phyloP scores from a whole-genome alignment of 2,888 invertebrate genomes.

The Calameuta filiformis region DNA sequence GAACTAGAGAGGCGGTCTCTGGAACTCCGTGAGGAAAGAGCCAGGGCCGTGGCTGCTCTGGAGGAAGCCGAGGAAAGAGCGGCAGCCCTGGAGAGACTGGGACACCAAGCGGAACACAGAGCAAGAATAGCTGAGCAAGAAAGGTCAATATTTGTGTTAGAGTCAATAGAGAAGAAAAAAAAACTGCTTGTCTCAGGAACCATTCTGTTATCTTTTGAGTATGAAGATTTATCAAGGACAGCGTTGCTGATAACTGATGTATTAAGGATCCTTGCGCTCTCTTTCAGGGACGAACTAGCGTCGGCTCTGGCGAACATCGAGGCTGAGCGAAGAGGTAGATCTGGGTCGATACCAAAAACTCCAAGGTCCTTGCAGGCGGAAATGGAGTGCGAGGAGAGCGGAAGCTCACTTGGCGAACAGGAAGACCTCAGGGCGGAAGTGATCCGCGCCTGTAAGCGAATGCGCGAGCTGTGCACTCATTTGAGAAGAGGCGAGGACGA shows the following conservation, averaged over 20 bases:
- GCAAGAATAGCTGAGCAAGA: slow-evolving; percentile 60
- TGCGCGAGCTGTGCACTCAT: slow-evolving; percentile 79
- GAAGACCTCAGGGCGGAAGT: slow-evolving; percentile 69
- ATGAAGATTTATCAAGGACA: background rate
- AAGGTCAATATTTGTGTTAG: slow-evolving; percentile 65
- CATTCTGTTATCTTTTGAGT: background rate
- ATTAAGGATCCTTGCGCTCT: background rate
- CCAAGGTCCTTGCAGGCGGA: slow-evolving; percentile 87
- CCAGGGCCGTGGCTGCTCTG: slow-evolving; percentile 80
- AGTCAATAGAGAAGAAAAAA: background rate
- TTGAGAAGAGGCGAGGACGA: slow-evolving; percentile 82
- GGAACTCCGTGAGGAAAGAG: slow-evolving; percentile 81
- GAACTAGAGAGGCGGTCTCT: slow-evolving; percentile 87
- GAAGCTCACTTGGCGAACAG: slow-evolving; percentile 67
- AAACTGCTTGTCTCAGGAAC: background rate
- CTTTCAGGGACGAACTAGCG: slow-evolving; percentile 55
- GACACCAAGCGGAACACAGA: slow-evolving; percentile 67
- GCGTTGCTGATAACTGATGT: background rate
- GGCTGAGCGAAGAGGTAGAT: slow-evolving; percentile 62
- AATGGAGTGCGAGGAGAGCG: slow-evolving; percentile 84
- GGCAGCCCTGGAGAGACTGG: slow-evolving; percentile 81
- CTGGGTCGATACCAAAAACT: slow-evolving; percentile 61
- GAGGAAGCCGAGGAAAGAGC: slow-evolving; percentile 94
- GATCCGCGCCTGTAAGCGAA: slow-evolving; percentile 70
- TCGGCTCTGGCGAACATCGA: slow-evolving; percentile 64